Evolutionary conservation across 2,888 invertebrate genomes (phyloP).

Genomic region (Ceriagrion tenellum): DNA sequence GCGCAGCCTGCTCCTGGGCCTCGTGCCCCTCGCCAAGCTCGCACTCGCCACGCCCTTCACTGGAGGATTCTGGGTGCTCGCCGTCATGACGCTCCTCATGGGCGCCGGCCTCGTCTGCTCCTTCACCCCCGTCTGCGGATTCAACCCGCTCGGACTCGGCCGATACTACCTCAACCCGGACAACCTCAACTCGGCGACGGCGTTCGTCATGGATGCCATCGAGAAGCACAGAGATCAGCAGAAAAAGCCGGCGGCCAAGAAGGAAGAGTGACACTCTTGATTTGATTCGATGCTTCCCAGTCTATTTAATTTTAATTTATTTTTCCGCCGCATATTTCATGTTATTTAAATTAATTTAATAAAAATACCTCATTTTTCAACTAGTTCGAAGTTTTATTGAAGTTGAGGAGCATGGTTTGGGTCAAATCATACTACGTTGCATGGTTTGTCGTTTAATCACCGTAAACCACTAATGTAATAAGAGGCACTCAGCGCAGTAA

Average conservation of each 20-base stretch:
- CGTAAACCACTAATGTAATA: no score
- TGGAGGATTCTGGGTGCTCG: constrained; percentile 70
- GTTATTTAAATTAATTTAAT: neutral
- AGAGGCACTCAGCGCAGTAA: no score
- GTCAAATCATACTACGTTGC: neutral
- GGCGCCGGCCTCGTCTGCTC: constrained; percentile 65
- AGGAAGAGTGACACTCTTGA: neutral
- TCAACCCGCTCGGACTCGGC: constrained; percentile 68
- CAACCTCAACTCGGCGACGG: constrained; percentile 67
- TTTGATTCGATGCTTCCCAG: neutral
- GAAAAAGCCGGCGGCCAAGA: constrained; percentile 11
- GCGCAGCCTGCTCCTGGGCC: constrained; percentile 68
- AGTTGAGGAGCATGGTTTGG: neutral
- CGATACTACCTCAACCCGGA: constrained; percentile 68
- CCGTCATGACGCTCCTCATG: constrained; percentile 27
- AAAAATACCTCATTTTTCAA: neutral
- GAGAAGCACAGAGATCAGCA: constrained; percentile 69
- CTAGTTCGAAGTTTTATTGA: neutral
- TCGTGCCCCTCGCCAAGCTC: constrained; percentile 73
- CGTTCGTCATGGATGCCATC: constrained; percentile 69
- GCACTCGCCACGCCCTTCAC: constrained; percentile 72
- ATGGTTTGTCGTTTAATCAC: neutral
- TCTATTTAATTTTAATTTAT: neutral
- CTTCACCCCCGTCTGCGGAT: constrained; percentile 69
- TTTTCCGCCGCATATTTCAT: neutral